These are phyloP conservation scores for Epizoanthus illoricatus DNA, from an alignment of 92 coral and sea anemone species.

Conservation along the genomic window DNA sequence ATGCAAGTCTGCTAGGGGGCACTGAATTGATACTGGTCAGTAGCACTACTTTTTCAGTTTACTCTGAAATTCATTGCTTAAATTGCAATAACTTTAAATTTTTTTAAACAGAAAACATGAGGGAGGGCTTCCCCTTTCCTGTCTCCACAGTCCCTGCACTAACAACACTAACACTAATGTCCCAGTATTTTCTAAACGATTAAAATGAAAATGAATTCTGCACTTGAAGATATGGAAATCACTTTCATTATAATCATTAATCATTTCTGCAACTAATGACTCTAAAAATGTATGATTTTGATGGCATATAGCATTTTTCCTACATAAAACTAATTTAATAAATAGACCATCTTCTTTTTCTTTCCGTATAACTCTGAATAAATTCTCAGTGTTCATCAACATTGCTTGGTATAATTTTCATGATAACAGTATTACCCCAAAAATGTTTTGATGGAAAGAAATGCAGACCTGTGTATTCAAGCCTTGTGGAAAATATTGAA, in stretches of 20 bases:
- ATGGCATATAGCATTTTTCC: not conserved
- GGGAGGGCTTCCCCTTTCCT: not conserved
- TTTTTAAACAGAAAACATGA: not conserved
- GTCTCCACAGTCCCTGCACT: too few species aligned
- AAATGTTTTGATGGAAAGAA: slow-evolving; percentile 17
- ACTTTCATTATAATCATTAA: not conserved
- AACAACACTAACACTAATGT: not conserved
- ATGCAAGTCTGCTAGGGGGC: too few species aligned
- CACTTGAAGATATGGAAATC: not conserved
- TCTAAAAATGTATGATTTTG: slow-evolving; percentile 1
- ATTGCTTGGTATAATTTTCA: not conserved
- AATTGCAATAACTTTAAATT: too few species aligned
- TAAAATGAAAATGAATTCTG: not conserved
- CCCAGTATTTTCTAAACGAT: not conserved
- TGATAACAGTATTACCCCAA: not conserved
- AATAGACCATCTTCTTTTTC: slow-evolving; percentile 32
- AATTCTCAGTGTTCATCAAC: not conserved
- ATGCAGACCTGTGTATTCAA: not conserved
- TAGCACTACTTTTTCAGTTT: too few species aligned
- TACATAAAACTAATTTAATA: slow-evolving; percentile 21
- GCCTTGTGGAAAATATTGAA: not conserved
- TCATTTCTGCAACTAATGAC: not conserved
- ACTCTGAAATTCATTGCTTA: too few species aligned
- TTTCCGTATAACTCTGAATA: slow-evolving; percentile 34
- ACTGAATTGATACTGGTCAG: too few species aligned